phyloP scores from a whole-genome alignment of 64 coral and sea anemone genomes.

The Actinia tenebrosa region DNA sequence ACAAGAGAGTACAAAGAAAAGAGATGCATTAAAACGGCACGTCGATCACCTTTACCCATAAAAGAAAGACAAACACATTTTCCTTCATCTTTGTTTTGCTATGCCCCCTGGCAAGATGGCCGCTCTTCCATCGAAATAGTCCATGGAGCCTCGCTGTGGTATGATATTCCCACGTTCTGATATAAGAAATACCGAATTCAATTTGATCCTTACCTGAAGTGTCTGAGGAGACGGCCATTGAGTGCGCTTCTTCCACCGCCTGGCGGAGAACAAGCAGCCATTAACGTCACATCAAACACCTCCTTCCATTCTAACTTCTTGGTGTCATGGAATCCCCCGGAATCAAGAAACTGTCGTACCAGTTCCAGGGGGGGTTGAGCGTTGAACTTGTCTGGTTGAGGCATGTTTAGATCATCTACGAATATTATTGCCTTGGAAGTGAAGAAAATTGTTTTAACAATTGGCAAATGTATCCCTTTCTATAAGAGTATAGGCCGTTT shows the following conservation, averaged over 20 bases:
- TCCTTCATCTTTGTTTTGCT: too few species aligned
- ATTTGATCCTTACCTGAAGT: slow-evolving; percentile 62
- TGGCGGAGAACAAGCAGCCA: slow-evolving; percentile 90
- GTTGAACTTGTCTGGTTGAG: slow-evolving; percentile 75
- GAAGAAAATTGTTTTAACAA: neutral
- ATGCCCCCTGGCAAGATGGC: too few species aligned
- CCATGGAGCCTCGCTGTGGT: too few species aligned
- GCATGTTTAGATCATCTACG: slow-evolving; percentile 99
- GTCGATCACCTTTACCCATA: too few species aligned
- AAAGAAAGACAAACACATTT: too few species aligned
- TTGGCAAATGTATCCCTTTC: neutral
- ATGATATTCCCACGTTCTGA: too few species aligned
- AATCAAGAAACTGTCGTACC: slow-evolving; percentile 81
- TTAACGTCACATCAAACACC: slow-evolving; percentile 73
- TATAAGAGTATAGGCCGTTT: too few species aligned
- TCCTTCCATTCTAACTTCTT: slow-evolving; percentile 83
- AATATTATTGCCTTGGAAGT: slow-evolving; percentile 41
- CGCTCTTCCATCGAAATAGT: too few species aligned
- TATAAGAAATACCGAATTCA: neutral
- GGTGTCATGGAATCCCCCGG: slow-evolving; percentile 87
- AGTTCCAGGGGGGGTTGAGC: slow-evolving; percentile 90
- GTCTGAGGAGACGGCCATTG: slow-evolving; percentile 68
- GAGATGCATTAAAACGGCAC: too few species aligned
- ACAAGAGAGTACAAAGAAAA: too few species aligned
- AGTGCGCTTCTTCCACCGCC: slow-evolving; percentile 83